Evolutionary conservation across 2,113 vertebrate genomes (phyloP).

Genomic region (Helogale parvula): DNA sequence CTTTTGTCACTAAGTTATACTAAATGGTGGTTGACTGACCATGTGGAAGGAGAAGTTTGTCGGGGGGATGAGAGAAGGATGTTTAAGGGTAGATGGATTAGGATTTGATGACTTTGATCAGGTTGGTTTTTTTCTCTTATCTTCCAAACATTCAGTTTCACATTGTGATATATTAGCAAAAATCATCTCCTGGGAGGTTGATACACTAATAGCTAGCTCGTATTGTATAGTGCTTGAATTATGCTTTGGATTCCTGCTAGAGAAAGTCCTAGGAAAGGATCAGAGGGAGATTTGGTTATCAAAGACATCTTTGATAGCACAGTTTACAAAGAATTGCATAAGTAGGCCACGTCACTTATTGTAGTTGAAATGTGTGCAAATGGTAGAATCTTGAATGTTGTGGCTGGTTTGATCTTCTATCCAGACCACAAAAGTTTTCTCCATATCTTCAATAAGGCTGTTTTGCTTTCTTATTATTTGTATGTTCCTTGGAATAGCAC

Average conservation of each 20-base stretch:
- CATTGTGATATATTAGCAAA: background rate
- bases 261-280: background rate
- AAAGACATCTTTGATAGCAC: background rate
- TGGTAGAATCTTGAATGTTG: background rate
- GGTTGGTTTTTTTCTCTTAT: background rate
- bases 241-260: background rate
- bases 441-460: background rate
- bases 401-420: background rate
- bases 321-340: background rate
- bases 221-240: background rate
- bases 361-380: background rate
- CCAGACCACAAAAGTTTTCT: background rate
- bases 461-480: background rate
- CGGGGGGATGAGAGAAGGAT: background rate
- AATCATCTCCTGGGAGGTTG: background rate
- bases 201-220: background rate
- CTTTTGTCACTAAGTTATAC: background rate
- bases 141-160: background rate
- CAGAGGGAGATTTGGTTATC: background rate
- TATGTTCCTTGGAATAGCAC: background rate
- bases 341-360: background rate
- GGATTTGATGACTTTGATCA: background rate
- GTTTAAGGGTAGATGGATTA: background rate
- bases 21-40: background rate
- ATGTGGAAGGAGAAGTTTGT: background rate